These are phyloP conservation scores for Hesperia comma DNA, from an alignment of 2,888 invertebrate species.

Conservation along the genomic window DNA sequence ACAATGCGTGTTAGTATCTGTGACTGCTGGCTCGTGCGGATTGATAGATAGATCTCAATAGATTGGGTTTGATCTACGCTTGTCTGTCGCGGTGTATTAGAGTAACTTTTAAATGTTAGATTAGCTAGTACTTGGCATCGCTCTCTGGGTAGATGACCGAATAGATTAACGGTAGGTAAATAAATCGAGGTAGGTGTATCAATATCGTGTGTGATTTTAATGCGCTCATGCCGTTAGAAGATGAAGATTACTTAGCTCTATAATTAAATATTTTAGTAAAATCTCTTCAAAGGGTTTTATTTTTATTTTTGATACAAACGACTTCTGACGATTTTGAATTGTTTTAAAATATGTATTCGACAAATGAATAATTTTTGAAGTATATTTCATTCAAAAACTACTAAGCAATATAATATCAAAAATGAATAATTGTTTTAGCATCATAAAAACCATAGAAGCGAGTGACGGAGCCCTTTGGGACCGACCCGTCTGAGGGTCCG, in stretches of 20 bases:
- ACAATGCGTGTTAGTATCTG: constrained; percentile 5
- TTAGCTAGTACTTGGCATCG: constrained; percentile 12
- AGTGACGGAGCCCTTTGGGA: constrained; percentile 53
- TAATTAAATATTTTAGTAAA: too few relatives aligned
- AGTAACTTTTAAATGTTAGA: constrained; percentile 21
- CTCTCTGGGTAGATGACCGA: not conserved
- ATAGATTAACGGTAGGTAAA: not conserved
- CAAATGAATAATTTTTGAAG: too few relatives aligned
- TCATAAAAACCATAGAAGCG: constrained; percentile 78
- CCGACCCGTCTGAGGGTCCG: constrained; percentile 69
- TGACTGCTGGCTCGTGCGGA: constrained; percentile 31
- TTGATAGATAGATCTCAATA: not conserved
- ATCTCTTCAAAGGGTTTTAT: too few relatives aligned
- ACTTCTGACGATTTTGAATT: too few relatives aligned
- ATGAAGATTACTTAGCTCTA: too few relatives aligned
- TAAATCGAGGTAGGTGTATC: not conserved
- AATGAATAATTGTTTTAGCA: constrained; percentile 55
- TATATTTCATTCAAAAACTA: too few relatives aligned
- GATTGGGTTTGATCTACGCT: not conserved
- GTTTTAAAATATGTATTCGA: too few relatives aligned
- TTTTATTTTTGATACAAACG: too few relatives aligned
- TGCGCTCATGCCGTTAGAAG: too few relatives aligned
- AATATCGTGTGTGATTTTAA: too few relatives aligned
- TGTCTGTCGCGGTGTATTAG: constrained; percentile 8
- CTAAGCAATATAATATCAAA: not conserved